Percentiles rank a stretch among this genome's conserved stretches.
Conservation (phyloP, 2,113 vertebrate genomes). For the Xenotilapia caudafasciata region DNA sequence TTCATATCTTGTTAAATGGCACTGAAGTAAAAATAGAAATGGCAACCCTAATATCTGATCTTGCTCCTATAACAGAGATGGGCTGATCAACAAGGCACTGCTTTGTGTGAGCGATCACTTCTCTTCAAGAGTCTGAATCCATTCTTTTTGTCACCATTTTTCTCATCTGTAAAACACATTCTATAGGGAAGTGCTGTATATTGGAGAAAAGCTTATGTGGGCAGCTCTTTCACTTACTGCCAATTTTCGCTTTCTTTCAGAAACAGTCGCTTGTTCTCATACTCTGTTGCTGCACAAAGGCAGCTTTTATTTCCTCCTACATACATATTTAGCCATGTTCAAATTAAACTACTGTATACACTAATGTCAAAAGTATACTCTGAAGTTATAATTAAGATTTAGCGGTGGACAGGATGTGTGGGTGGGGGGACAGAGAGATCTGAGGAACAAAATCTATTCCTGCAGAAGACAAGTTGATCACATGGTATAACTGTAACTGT, state of each 20-base stretch:
- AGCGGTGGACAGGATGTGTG: background rate
- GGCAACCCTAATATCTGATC: background rate
- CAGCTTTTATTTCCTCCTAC: background rate
- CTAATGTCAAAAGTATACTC: background rate
- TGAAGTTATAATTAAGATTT: background rate
- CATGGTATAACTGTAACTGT: background rate
- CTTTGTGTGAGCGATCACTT: background rate
- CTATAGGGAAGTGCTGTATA: background rate
- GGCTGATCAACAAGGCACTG: background rate
- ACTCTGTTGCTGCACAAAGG: background rate
- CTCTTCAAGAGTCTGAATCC: background rate
- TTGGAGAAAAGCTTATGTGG: slow-evolving; percentile 2
- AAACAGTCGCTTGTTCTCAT: background rate
- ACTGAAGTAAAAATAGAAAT: background rate
- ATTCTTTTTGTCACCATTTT: slow-evolving; percentile 12
- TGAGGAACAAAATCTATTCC: background rate
- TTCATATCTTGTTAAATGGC: background rate
- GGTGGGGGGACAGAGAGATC: background rate
- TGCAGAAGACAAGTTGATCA: background rate
- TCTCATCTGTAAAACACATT: slow-evolving; percentile 16
- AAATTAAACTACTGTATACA: background rate
- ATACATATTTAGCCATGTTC: background rate
- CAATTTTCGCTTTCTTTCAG: slow-evolving; percentile 17
- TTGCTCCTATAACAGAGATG: background rate
- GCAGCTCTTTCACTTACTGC: background rate